Percentiles rank a stretch among this genome's conserved stretches.
Evolutionary conservation across 2,888 invertebrate species (phyloP).

Genomic region (Chromoteleia sp.): DNA sequence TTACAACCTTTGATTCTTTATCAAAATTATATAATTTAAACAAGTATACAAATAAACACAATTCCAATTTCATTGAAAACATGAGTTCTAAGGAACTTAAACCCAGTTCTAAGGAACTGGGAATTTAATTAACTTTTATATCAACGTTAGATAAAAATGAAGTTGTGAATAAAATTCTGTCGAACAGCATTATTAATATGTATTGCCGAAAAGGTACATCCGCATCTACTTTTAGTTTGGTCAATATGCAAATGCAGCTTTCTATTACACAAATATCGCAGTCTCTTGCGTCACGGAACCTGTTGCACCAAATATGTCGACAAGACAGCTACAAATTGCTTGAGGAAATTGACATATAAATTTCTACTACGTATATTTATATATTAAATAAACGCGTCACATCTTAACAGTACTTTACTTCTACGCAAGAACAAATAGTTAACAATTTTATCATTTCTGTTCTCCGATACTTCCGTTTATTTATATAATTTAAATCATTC

Average conservation of each 20-base stretch:
- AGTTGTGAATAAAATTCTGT: constrained; percentile 3
- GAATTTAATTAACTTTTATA: background rate
- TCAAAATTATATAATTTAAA: no score
- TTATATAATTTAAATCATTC: no score
- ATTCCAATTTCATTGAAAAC: no score
- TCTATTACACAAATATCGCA: constrained; percentile 54
- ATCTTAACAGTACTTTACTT: background rate
- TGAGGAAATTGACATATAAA: constrained; percentile 41
- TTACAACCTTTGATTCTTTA: no score
- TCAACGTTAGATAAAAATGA: background rate
- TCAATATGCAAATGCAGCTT: constrained; percentile 55
- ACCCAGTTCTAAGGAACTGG: no score
- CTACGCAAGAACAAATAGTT: background rate
- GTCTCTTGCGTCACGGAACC: constrained; percentile 44
- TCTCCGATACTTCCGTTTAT: no score
- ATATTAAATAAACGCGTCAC: constrained; percentile 19
- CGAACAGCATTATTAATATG: constrained; percentile 17
- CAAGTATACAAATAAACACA: no score
- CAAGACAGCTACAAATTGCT: constrained; percentile 37
- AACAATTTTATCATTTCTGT: no score
- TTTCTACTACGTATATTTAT: constrained; percentile 10
- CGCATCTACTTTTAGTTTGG: constrained; percentile 48
- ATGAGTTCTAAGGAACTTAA: no score
- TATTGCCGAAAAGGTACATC: constrained; percentile 29
- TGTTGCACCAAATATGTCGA: constrained; percentile 60